Evolutionary conservation across 2,797 vertebrate genomes (phyloP), one percentile per base, ranked within the genome.

Genomic region (Sebastes matsubarae): DNA sequence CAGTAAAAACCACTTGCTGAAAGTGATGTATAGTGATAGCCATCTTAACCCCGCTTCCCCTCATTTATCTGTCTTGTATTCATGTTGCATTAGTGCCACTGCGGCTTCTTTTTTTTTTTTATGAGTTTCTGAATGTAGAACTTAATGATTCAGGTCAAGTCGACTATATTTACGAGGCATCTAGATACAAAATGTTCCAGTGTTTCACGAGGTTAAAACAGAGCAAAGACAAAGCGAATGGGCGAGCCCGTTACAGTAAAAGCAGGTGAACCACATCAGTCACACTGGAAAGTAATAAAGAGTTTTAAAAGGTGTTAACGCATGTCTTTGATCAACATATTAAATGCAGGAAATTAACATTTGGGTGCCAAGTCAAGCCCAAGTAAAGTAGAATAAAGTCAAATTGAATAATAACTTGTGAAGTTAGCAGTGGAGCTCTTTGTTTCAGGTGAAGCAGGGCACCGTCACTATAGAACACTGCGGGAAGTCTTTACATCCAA

Each of bases 1-100:
- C 85, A 77, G 76, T 30, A 64, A 83, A 83, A 87, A 88, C 67
- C 85, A 77, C 81, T 83, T 80, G 77, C 77, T 85, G 68, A 83
- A 84, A 77, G 83, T 81, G 74, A 84, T 89, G 82, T 80, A 68
- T 70, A 52, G 54, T 2, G 85, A 89, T 82, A 79, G 80, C 73
- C 75, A 87, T 86, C 86, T 72, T 63, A 66, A 69, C 75, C 70
- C 73, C 32, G 14, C 71, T 72, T 75, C 55, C 54, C 25, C 68
- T 77, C 66, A 67, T 70, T 80, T 72, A 67, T 75, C 70, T 65
- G 24, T 10, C 42, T n/a, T 20, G 54, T 29, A 27, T 64, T 85
- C 27, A 34, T 29, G 24, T 18, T 55, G 30, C 16, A 72, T 72
- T 61, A 14, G 68, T 68, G 71, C 52, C 38, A 29, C 16, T 2